phyloP scores from a whole-genome alignment of 2,113 vertebrate genomes.

The Leucoraja erinaceus region DNA sequence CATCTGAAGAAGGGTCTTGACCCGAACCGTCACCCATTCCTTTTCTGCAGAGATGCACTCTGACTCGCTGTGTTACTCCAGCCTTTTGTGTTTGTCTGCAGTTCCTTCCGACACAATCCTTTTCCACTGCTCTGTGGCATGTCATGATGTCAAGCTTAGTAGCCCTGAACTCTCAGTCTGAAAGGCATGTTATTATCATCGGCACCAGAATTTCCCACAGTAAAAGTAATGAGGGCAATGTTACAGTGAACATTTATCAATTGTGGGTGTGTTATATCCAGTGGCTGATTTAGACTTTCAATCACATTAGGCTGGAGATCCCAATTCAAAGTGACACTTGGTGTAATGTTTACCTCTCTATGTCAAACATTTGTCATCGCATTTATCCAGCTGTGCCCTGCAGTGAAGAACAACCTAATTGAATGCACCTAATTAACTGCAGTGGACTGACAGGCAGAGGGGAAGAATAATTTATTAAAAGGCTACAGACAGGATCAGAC shows the following conservation, averaged over 20 bases:
- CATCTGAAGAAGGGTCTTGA: no score
- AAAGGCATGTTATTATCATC: not conserved
- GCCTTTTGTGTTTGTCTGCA: no score
- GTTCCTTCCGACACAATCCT: not conserved
- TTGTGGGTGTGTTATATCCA: not conserved
- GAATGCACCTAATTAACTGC: conserved; percentile 28
- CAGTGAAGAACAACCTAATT: conserved; percentile 11
- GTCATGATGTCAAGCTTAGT: not conserved
- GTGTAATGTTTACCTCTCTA: conserved; percentile 31
- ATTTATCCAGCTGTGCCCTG: conserved; percentile 16
- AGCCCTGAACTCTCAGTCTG: not conserved
- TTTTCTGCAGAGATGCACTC: no score
- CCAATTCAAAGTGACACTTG: not conserved
- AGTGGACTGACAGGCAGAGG: not conserved
- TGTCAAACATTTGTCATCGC: conserved; percentile 20
- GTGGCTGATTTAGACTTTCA: not conserved
- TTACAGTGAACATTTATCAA: not conserved
- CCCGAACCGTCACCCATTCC: no score
- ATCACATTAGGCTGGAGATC: not conserved
- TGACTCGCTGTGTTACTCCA: no score
- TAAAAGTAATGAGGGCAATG: not conserved
- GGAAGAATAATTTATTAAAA: conserved; percentile 29
- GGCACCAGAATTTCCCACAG: not conserved
- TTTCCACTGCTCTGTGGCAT: not conserved
- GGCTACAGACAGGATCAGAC: not conserved